Conservation (phyloP, 2,888 invertebrate species). For the Plagodis pulveraria region DNA sequence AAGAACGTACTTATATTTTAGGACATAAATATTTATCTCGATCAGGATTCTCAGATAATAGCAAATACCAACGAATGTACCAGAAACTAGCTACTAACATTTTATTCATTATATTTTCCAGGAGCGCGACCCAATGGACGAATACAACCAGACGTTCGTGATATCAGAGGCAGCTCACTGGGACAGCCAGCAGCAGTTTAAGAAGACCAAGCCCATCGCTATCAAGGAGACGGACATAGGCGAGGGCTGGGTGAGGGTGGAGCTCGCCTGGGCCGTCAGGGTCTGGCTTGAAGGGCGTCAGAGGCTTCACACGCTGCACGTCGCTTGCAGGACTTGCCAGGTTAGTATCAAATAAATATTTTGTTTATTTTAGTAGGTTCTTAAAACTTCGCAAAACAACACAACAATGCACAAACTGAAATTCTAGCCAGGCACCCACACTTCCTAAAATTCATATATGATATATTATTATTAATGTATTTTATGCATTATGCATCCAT, state of each 20-base stretch:
- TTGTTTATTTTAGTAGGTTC: too few relatives aligned
- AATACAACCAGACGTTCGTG: constrained; percentile 90
- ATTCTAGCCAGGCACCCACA: too few relatives aligned
- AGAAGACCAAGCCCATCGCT: constrained; percentile 91
- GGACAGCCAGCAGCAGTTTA: constrained; percentile 88
- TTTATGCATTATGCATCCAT: too few relatives aligned
- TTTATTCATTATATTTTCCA: constrained; percentile 39
- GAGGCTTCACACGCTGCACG: constrained; percentile 89
- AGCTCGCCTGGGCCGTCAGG: constrained; percentile 90
- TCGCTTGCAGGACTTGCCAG: constrained; percentile 92
- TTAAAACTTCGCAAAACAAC: too few relatives aligned
- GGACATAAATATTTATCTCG: background rate
- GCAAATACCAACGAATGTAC: background rate
- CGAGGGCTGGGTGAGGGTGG: constrained; percentile 93
- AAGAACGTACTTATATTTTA: background rate
- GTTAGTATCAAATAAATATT: constrained; percentile 41
- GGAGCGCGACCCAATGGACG: constrained; percentile 86
- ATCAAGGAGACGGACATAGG: constrained; percentile 90
- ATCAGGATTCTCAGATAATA: background rate
- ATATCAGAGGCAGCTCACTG: constrained; percentile 92
- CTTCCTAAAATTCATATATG: too few relatives aligned
- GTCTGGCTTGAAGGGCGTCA: constrained; percentile 90
- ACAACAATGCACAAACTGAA: too few relatives aligned
- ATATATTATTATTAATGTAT: too few relatives aligned
- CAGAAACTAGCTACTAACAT: background rate